Evolutionary conservation across 2,113 vertebrate species (phyloP).

Genomic region (Gymnobelideus leadbeateri): DNA sequence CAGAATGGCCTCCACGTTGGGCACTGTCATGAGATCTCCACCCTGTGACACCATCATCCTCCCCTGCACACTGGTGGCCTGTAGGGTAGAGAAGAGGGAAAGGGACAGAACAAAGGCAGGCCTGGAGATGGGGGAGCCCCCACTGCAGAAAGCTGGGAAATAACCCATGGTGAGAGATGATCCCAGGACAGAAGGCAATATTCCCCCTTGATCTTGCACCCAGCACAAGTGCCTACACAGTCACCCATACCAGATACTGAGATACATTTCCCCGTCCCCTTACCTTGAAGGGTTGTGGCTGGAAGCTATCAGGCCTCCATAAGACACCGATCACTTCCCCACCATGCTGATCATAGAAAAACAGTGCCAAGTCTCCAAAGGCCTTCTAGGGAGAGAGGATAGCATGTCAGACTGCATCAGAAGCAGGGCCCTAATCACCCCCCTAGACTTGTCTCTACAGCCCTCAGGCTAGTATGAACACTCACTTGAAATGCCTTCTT

Average conservation of each 20-base stretch:
- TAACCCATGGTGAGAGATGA: neutral
- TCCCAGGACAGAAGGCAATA: neutral
- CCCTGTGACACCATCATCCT: conserved; percentile 84
- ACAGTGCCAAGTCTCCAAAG: conserved; percentile 93
- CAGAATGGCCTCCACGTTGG: conserved; percentile 94
- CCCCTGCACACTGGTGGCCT: conserved; percentile 91
- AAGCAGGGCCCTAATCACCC: neutral
- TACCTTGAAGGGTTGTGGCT: conserved; percentile 93
- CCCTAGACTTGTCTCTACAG: neutral
- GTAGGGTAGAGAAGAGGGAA: conserved; percentile 41
- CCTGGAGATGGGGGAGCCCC: neutral
- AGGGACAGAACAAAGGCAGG: neutral
- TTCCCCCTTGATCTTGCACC: neutral
- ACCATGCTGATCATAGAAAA: conserved; percentile 94
- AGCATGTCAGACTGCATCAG: conserved; percentile 33
- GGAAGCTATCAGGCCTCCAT: conserved; percentile 95
- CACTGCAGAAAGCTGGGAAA: neutral
- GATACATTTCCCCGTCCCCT: conserved; percentile 9
- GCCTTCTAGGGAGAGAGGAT: conserved; percentile 85
- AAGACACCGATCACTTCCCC: conserved; percentile 94
- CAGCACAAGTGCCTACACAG: neutral
- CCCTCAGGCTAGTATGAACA: neutral
- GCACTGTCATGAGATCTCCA: conserved; percentile 83
- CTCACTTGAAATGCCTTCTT: neutral
- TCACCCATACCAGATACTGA: neutral